phyloP scores from a whole-genome alignment of 2,113 vertebrate genomes.

The Prionailurus viverrinus region DNA sequence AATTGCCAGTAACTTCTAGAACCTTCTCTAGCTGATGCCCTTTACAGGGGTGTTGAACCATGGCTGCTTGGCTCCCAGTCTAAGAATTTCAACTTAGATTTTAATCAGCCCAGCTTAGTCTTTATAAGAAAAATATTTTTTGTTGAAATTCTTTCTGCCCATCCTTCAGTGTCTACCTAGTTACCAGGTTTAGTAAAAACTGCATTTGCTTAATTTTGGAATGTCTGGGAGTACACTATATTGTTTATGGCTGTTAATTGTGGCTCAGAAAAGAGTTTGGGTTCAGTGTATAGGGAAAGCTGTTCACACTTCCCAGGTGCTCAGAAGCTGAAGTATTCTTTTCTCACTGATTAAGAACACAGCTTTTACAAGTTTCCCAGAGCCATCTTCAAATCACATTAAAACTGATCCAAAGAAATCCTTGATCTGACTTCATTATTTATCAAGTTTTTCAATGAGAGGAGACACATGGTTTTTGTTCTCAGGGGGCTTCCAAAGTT shows the following conservation, averaged over 20 bases:
- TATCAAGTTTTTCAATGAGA: background rate
- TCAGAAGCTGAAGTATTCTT: background rate
- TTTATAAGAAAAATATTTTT: background rate
- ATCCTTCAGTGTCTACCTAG: background rate
- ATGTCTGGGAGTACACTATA: background rate
- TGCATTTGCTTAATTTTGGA: background rate
- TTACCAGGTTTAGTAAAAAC: background rate
- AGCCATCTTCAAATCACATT: background rate
- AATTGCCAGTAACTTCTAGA: background rate
- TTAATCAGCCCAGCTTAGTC: background rate
- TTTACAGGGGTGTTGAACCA: background rate
- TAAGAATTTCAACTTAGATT: background rate
- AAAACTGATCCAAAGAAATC: background rate
- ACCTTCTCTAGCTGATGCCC: background rate
- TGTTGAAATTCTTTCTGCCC: background rate
- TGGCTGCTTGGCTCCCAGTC: background rate
- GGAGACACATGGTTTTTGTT: background rate
- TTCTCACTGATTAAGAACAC: background rate
- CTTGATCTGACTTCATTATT: background rate
- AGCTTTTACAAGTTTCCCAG: conserved; percentile 25
- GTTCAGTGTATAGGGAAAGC: background rate
- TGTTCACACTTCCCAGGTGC: background rate
- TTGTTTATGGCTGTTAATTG: background rate
- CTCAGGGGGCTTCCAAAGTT: background rate
- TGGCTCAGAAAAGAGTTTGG: background rate